Evolutionary conservation across 2,797 vertebrate species (phyloP).

Genomic region (Oophaga sylvatica): DNA sequence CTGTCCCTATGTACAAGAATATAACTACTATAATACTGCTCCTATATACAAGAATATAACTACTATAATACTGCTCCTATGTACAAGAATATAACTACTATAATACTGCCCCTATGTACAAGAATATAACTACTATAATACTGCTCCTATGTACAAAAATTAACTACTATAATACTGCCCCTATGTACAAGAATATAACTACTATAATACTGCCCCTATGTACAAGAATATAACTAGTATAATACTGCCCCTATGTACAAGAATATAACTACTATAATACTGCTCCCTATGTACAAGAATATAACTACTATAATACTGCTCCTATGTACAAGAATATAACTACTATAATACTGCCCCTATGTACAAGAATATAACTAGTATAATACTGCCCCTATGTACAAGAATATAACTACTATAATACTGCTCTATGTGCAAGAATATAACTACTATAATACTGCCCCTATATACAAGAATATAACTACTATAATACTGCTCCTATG

Average conservation of each 20-base stretch:
- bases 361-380: background rate
- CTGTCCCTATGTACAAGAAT: background rate
- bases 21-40: no score
- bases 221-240: background rate
- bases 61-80: background rate
- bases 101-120: no score
- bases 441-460: slow-evolving; percentile 11
- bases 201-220: no score
- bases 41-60: background rate
- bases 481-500: background rate
- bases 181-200: background rate
- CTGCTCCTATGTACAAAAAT: background rate
- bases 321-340: background rate
- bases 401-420: slow-evolving; percentile 1
- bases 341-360: no score
- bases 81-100: no score
- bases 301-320: background rate
- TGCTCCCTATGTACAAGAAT: no score
- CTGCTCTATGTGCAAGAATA: background rate
- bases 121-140: background rate
- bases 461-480: background rate
- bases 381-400: background rate
- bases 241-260: background rate
- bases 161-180: background rate
- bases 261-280: no score